phyloP scores from a whole-genome alignment of 2,888 invertebrate species.

The Cerastoderma edule region DNA sequence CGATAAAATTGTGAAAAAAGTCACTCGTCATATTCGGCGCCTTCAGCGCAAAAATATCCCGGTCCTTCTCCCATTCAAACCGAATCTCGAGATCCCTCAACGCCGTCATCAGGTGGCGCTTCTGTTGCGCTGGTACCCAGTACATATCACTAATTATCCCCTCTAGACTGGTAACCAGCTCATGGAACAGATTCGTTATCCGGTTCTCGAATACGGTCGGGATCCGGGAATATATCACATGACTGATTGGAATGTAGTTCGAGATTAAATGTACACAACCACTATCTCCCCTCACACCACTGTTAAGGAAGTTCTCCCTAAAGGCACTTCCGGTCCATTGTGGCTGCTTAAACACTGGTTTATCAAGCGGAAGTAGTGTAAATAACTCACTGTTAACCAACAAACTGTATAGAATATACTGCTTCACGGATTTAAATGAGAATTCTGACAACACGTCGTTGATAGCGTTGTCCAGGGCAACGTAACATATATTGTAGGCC shows the following conservation, averaged over 20 bases:
- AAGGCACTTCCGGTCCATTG: slow-evolving; percentile 27
- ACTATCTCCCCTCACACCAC: slow-evolving; percentile 22
- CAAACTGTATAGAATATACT: slow-evolving; percentile 65
- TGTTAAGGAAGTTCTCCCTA: neutral
- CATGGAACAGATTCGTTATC: slow-evolving; percentile 37
- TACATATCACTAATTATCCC: slow-evolving; percentile 50
- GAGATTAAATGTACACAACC: slow-evolving; percentile 40
- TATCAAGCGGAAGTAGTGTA: slow-evolving; percentile 50
- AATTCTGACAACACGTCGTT: slow-evolving; percentile 48
- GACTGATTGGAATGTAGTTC: slow-evolving; percentile 40
- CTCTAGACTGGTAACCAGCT: slow-evolving; percentile 46
- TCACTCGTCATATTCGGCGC: slow-evolving; percentile 31
- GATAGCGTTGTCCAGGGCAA: slow-evolving; percentile 35
- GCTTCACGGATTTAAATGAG: slow-evolving; percentile 51
- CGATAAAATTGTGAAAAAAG: slow-evolving; percentile 41
- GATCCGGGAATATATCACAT: slow-evolving; percentile 34
- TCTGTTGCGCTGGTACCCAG: slow-evolving; percentile 57
- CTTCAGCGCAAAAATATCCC: neutral
- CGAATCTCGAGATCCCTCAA: slow-evolving; percentile 36
- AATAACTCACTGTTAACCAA: slow-evolving; percentile 66
- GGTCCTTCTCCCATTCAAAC: slow-evolving; percentile 21
- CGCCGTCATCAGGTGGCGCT: slow-evolving; percentile 43
- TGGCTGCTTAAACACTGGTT: slow-evolving; percentile 25
- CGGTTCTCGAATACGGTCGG: slow-evolving; percentile 30
- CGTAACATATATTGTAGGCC: slow-evolving; percentile 47